These are phyloP conservation scores for Drosophila sordidapex DNA, from an alignment of 2,888 invertebrate genomes.

Conservation along the genomic window DNA sequence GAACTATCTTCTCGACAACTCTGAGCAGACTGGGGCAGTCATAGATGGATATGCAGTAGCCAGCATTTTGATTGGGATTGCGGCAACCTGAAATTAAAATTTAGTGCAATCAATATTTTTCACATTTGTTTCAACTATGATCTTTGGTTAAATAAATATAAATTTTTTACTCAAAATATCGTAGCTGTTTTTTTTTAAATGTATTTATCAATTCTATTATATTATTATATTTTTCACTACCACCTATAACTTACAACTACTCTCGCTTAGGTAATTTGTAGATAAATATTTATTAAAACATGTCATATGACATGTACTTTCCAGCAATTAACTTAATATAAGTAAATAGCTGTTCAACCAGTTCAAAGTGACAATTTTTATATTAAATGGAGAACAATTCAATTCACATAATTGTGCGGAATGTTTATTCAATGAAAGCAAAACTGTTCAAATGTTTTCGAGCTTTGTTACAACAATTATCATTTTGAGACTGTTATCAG, in stretches of 20 bases:
- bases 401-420: background rate
- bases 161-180: background rate
- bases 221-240: background rate
- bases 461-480: background rate
- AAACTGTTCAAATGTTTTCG: background rate
- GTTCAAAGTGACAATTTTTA: background rate
- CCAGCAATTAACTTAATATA: background rate
- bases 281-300: background rate
- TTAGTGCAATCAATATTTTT: background rate
- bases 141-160: background rate
- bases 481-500: background rate
- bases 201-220: background rate
- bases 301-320: background rate
- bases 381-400: background rate
- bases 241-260: too few species aligned
- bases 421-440: background rate
- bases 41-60: constrained; percentile 81
- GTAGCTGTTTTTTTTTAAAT: background rate
- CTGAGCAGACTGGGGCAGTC: constrained; percentile 77
- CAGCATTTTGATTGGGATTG: constrained; percentile 81
- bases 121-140: background rate
- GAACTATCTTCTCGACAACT: constrained; percentile 53
- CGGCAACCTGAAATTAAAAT: constrained; percentile 85
- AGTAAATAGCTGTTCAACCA: background rate
- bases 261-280: background rate